Conservation (phyloP, 2,888 invertebrate genomes). For the Sinelater perroti region DNA sequence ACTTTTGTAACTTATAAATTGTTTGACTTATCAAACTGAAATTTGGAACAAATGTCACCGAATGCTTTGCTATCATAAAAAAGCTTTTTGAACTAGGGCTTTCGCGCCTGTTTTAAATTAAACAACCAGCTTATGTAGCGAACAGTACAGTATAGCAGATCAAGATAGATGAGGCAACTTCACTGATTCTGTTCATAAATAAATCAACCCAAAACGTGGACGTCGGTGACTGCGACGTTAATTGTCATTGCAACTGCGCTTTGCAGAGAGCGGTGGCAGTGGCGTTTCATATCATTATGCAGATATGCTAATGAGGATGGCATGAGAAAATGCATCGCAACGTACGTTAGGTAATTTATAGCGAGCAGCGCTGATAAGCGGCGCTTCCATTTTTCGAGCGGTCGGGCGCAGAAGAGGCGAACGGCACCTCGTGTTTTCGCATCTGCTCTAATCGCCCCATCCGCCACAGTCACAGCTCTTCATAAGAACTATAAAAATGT, state of each 20-base stretch:
- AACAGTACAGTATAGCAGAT: too few relatives aligned
- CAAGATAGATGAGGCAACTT: too few relatives aligned
- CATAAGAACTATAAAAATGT: constrained; percentile 58
- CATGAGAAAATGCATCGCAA: constrained; percentile 27
- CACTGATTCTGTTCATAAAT: too few relatives aligned
- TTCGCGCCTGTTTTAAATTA: too few relatives aligned
- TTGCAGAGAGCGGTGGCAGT: constrained; percentile 28
- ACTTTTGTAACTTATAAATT: too few relatives aligned
- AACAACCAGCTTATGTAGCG: too few relatives aligned
- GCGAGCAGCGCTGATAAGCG: constrained; percentile 15
- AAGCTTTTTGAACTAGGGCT: too few relatives aligned
- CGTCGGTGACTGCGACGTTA: constrained; percentile 23
- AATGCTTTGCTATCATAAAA: too few relatives aligned
- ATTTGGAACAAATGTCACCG: too few relatives aligned
- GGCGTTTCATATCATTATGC: constrained; percentile 30
- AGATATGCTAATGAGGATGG: constrained; percentile 33
- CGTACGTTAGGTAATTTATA: constrained; percentile 25
- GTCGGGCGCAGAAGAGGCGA: constrained; percentile 8
- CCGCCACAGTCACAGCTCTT: constrained; percentile 44
- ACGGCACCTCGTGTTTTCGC: constrained; percentile 36
- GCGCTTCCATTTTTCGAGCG: constrained; percentile 3
- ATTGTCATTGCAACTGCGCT: constrained; percentile 24
- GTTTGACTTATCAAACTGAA: too few relatives aligned
- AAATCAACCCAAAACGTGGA: constrained; percentile 24
- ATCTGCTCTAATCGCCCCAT: constrained; percentile 39